Evolutionary conservation across 2,797 vertebrate genomes (phyloP).

Genomic region (Chrysocyon brachyurus): DNA sequence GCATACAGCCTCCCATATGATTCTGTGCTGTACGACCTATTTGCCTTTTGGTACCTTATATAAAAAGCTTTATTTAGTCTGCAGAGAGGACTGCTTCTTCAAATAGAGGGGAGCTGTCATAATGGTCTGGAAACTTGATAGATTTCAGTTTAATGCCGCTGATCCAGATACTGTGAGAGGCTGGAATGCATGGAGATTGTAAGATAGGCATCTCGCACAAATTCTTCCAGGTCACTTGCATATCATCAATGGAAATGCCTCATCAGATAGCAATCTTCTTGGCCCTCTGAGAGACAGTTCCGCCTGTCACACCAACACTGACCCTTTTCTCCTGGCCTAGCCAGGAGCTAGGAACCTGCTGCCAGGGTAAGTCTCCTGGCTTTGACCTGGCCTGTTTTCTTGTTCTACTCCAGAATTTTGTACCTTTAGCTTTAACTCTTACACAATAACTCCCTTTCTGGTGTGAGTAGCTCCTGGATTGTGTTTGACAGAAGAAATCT

Average conservation of each 20-base stretch:
- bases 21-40: constrained; percentile 14
- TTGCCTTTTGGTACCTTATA: constrained; percentile 55
- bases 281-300: neutral
- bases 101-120: constrained; percentile 33
- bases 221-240: constrained; percentile 5
- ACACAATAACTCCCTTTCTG: neutral
- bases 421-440: neutral
- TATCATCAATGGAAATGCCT: neutral
- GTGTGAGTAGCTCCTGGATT: neutral
- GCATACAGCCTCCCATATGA: neutral
- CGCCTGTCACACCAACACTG: neutral
- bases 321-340: neutral
- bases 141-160: neutral
- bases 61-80: constrained; percentile 73
- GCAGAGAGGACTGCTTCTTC: constrained; percentile 47
- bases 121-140: neutral
- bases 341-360: neutral
- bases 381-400: constrained; percentile 61
- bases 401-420: neutral
- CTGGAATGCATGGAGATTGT: neutral
- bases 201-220: neutral
- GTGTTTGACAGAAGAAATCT: constrained; percentile 14
- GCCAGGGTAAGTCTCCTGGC: neutral
- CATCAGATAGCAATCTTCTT: neutral
- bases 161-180: neutral